A percentile compares a stretch with the other conserved stretches of the same genome.
Conservation (phyloP, 1,140 invertebrate species). For the Colletes gigas region DNA sequence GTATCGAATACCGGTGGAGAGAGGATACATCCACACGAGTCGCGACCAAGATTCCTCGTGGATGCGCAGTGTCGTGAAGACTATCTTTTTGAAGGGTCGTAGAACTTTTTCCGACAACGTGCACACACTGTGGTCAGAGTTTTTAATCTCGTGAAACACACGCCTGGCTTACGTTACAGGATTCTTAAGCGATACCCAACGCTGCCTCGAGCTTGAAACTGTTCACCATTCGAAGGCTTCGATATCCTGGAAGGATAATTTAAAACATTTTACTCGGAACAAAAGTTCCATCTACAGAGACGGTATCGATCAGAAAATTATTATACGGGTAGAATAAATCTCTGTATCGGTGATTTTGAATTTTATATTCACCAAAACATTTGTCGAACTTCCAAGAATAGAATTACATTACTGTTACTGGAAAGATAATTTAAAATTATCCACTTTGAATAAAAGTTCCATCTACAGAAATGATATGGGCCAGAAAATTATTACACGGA, state of each 20-base stretch:
- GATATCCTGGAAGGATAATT: background rate
- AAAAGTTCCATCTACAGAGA: background rate
- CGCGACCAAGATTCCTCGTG: slow-evolving; percentile 32
- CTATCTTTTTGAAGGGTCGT: background rate
- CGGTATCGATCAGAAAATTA: background rate
- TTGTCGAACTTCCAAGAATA: too few relatives aligned
- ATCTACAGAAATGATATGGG: background rate
- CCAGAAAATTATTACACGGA: too few relatives aligned
- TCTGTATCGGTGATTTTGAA: too few relatives aligned
- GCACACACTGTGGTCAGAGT: slow-evolving; percentile 11
- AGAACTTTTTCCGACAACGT: background rate
- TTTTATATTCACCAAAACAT: too few relatives aligned
- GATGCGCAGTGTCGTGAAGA: slow-evolving; percentile 1
- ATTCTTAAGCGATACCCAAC: slow-evolving; percentile 17
- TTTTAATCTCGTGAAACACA: slow-evolving; percentile 10
- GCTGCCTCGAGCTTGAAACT: background rate
- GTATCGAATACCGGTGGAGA: slow-evolving; percentile 58
- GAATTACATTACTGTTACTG: too few relatives aligned
- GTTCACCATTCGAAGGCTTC: background rate
- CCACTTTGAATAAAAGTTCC: background rate
- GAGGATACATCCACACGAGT: slow-evolving; percentile 21
- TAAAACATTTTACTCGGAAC: background rate
- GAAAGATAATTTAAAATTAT: background rate
- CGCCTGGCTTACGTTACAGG: slow-evolving; percentile 10
- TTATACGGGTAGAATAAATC: background rate